Evolutionary conservation across 2,113 vertebrate species (phyloP), one percentile per base, ranked within the genome.

Genomic region (Chionodraco myersi): DNA sequence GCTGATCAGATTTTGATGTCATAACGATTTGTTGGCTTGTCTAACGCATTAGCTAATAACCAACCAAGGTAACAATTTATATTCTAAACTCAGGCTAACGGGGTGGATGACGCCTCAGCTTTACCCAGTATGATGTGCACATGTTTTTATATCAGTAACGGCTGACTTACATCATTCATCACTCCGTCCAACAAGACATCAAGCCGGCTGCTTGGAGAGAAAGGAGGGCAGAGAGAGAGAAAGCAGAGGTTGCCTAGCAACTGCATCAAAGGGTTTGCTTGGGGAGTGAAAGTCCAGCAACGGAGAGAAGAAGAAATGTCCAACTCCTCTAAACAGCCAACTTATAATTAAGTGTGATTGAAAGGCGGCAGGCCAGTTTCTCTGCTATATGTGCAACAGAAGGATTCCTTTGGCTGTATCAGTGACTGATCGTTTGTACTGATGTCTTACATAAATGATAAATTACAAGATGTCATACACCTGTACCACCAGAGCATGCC

Each of bases 241-340:
- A 53, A 74, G 69, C 47, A 77, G 76, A 26, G 62, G 94, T 95
- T 93, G 93, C 94, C 85, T 94, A 92, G 93, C 89, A 94, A 95
- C 94, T 86, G 83, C 86, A 88, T 91, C 79, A 81, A 76, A 80
- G 73, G 66, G 56, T 71, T 81, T 61, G 66, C 36, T 68, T 78
- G 62, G 70, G 75, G 78, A 78, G 59, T 34, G 69, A 75, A 62
- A 60, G 60, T 79, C 64, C 45, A 62, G 48, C n/a, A 49, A 41
- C 49, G 49, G 60, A 63, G 69, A 70, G 47, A 60, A n/a, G 73
- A 67, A 8, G 66, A 78, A 41, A 64, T 3, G 64, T 58, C 14
- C 6, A n/a, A 44, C 11, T 48, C n/a, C 62, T 52, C 49, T 34
- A 16, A 75, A 72, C 63, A 75, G 18, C 13, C 13, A n/a, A 72